Evolutionary conservation across 2,888 invertebrate genomes (phyloP).

Genomic region (Torymus tubicola): DNA sequence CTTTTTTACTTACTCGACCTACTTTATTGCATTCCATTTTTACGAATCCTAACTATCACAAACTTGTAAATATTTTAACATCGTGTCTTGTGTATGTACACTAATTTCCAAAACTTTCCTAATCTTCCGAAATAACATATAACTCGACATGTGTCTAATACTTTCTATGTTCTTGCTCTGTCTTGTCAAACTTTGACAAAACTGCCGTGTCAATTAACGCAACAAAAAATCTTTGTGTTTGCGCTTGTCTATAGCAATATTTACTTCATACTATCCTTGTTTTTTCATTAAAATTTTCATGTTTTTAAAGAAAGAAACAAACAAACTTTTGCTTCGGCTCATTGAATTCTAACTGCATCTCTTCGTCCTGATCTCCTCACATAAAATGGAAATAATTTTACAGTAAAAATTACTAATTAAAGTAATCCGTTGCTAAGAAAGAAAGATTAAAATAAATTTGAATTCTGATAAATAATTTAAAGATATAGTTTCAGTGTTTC

Average conservation of each 20-base stretch:
- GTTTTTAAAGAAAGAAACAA: slow-evolving; percentile 33
- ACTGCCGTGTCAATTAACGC: too few species aligned
- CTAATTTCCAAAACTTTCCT: slow-evolving; percentile 12
- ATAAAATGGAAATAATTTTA: slow-evolving; percentile 42
- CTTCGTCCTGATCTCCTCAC: slow-evolving; percentile 56
- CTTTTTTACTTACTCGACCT: slow-evolving; percentile 36
- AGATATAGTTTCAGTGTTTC: too few species aligned
- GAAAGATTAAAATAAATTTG: neutral
- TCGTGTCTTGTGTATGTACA: slow-evolving; percentile 23
- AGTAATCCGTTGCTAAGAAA: too few species aligned
- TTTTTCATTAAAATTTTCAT: slow-evolving; percentile 34
- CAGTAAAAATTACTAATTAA: slow-evolving; percentile 54
- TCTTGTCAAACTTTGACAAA: neutral
- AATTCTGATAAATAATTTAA: too few species aligned
- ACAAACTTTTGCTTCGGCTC: slow-evolving; percentile 55
- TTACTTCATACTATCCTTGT: slow-evolving; percentile 30
- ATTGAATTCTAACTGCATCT: slow-evolving; percentile 59
- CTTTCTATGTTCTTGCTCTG: slow-evolving; percentile 20
- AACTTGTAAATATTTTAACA: slow-evolving; percentile 17
- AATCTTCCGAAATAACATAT: slow-evolving; percentile 21
- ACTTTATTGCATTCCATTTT: slow-evolving; percentile 41
- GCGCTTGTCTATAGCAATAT: slow-evolving; percentile 28
- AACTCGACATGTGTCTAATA: slow-evolving; percentile 22
- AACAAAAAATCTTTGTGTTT: slow-evolving; percentile 24
- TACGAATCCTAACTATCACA: slow-evolving; percentile 22